Percentiles rank a stretch among this genome's conserved stretches.
Evolutionary conservation across 2,888 invertebrate species (phyloP).

Genomic region (Xestia ashworthii): DNA sequence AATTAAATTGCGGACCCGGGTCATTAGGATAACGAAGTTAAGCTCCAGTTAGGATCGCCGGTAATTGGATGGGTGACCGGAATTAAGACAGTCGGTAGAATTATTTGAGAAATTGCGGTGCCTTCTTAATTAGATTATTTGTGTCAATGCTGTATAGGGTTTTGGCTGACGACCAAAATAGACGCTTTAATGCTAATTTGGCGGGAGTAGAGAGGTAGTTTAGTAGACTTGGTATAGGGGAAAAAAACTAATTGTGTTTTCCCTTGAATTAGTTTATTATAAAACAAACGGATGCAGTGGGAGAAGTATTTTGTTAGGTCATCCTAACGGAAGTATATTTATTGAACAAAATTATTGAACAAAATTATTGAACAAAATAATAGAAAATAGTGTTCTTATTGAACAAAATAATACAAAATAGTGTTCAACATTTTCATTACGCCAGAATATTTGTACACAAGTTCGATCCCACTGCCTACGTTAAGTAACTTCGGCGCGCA

Average conservation of each 20-base stretch:
- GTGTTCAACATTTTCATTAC: background rate
- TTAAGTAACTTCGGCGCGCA: slow-evolving; percentile 45
- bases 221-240: background rate
- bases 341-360: too few relatives aligned
- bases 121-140: slow-evolving; percentile 22
- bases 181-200: slow-evolving; percentile 1
- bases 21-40: slow-evolving; percentile 58
- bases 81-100: slow-evolving; percentile 32
- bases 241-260: background rate
- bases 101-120: slow-evolving; percentile 29
- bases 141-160: slow-evolving; percentile 12
- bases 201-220: background rate
- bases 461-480: slow-evolving; percentile 10
- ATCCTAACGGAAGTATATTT: too few relatives aligned
- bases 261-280: background rate
- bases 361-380: too few relatives aligned
- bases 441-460: background rate
- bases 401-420: background rate
- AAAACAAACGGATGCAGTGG: background rate
- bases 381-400: too few relatives aligned
- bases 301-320: background rate
- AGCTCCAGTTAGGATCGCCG: slow-evolving; percentile 29
- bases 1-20: slow-evolving; percentile 53
- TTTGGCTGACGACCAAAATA: slow-evolving; percentile 6
- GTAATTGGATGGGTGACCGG: slow-evolving; percentile 55